Conservation (phyloP, 2,113 vertebrate genomes). For the Chrysemys picta region DNA sequence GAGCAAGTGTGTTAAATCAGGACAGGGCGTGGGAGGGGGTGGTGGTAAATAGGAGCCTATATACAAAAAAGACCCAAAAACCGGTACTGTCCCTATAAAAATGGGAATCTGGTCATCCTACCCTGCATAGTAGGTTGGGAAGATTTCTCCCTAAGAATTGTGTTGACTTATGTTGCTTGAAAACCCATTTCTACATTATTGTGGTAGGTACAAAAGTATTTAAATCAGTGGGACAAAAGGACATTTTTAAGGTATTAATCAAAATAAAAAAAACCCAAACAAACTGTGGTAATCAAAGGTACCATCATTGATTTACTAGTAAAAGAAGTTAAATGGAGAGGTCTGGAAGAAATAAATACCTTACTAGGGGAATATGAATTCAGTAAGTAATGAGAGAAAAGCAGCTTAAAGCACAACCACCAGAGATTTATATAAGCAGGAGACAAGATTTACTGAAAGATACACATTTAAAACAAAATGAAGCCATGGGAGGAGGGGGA, state of each 20-base stretch:
- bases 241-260: neutral
- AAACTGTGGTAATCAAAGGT: neutral
- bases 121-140: neutral
- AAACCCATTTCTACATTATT: neutral
- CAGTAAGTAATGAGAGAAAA: neutral
- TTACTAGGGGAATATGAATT: neutral
- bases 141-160: neutral
- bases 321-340: neutral
- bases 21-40: too few relatives aligned
- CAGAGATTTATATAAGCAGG: neutral
- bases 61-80: too few relatives aligned
- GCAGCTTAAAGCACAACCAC: neutral
- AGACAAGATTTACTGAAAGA: neutral
- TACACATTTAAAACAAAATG: neutral
- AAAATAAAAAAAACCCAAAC: neutral
- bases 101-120: too few relatives aligned
- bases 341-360: fast-evolving
- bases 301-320: neutral
- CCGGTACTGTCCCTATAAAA: too few relatives aligned
- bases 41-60: too few relatives aligned
- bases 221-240: neutral
- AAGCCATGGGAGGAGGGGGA: neutral
- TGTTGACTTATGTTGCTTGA: neutral
- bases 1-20: too few relatives aligned
- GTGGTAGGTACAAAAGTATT: neutral